Evolutionary conservation across 2,113 vertebrate genomes (phyloP).

Genomic region (Cynoglossus semilaevis): DNA sequence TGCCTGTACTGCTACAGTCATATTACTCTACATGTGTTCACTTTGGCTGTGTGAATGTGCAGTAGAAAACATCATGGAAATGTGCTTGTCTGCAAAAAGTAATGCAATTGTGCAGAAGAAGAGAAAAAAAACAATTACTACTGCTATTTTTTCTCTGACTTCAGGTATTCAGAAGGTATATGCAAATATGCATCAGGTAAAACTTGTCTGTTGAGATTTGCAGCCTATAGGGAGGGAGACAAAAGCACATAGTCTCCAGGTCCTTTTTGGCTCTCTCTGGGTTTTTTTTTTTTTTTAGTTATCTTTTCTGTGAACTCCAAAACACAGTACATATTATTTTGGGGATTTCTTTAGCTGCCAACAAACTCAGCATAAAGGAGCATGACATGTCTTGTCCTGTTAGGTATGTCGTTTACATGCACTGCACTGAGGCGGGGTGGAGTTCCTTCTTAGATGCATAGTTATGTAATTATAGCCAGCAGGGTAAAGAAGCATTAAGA

Average conservation of each 20-base stretch:
- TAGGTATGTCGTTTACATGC: conserved; percentile 35
- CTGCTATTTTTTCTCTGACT: too few relatives aligned
- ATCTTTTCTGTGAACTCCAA: too few relatives aligned
- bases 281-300: too few relatives aligned
- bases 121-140: too few relatives aligned
- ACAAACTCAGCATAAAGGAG: conserved; percentile 37
- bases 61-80: too few relatives aligned
- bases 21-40: too few relatives aligned
- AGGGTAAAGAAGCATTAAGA: conserved; percentile 30
- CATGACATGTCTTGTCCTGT: conserved; percentile 54
- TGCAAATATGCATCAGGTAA: not conserved
- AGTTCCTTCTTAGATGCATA: conserved; percentile 14
- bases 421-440: not conserved
- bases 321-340: not conserved
- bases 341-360: conserved; percentile 16
- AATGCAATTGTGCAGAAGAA: too few relatives aligned
- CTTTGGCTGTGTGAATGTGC: too few relatives aligned
- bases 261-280: too few relatives aligned
- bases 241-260: too few relatives aligned
- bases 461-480: conserved; percentile 44
- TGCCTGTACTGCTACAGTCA: conserved; percentile 4
- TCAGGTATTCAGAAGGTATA: not conserved
- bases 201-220: not conserved
- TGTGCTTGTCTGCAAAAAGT: too few relatives aligned
- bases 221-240: not conserved